phyloP scores from a whole-genome alignment of 2,888 invertebrate species.

The Acanthacorydalis orientalis region DNA sequence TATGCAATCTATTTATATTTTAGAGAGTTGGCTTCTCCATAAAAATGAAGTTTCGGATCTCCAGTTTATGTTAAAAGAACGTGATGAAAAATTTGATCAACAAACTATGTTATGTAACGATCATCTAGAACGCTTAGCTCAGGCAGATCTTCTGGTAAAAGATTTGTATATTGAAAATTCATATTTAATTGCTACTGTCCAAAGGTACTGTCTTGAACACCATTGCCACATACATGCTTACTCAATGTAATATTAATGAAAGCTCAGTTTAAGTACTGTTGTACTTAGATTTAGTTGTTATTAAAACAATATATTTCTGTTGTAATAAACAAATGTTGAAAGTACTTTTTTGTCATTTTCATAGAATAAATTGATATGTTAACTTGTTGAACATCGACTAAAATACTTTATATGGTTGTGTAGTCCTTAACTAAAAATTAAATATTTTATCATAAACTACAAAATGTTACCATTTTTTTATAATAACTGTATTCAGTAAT shows the following conservation, averaged over 20 bases:
- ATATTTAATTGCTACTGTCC: constrained; percentile 47
- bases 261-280: constrained; percentile 20
- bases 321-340: too few species aligned
- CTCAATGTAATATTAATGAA: constrained; percentile 25
- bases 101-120: constrained; percentile 34
- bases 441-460: too few species aligned
- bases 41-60: constrained; percentile 34
- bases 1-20: constrained; percentile 8
- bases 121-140: constrained; percentile 48
- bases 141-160: constrained; percentile 60
- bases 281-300: neutral
- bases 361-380: too few species aligned
- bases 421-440: too few species aligned
- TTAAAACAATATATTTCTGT: too few species aligned
- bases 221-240: constrained; percentile 28
- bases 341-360: too few species aligned
- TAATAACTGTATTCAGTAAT: too few species aligned
- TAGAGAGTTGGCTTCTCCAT: constrained; percentile 38
- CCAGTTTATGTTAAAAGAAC: constrained; percentile 31
- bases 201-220: constrained; percentile 30
- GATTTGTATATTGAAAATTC: constrained; percentile 76
- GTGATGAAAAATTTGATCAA: constrained; percentile 35
- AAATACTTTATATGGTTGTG: too few species aligned
- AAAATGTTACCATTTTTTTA: too few species aligned
- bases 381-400: too few species aligned